Conservation (phyloP, 2,797 vertebrate species). For the Gymnoscopelus braueri region DNA sequence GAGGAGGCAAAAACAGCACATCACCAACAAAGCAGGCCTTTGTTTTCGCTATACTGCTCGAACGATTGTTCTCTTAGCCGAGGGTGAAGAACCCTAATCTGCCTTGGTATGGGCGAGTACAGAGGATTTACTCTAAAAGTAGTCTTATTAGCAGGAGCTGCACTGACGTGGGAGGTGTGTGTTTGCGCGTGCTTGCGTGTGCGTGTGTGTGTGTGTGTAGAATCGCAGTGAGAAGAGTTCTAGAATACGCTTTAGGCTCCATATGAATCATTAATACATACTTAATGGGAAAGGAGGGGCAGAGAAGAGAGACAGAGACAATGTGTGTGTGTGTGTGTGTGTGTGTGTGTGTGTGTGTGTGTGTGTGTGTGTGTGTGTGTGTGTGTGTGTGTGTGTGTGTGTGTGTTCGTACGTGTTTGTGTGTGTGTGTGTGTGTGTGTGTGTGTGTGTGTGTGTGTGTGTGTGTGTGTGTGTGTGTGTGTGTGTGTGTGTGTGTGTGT, state of each 20-base stretch:
- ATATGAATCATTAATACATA: slow-evolving; percentile 74
- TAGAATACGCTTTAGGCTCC: slow-evolving; percentile 63
- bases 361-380: no score
- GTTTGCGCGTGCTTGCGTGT: slow-evolving; percentile 10
- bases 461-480: no score
- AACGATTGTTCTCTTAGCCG: slow-evolving; percentile 71
- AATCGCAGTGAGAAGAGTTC: slow-evolving; percentile 49
- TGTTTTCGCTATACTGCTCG: slow-evolving; percentile 68
- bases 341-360: no score
- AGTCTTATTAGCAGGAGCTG: slow-evolving; percentile 80
- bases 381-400: no score
- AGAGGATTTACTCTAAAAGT: slow-evolving; percentile 78
- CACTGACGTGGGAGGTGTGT: slow-evolving; percentile 50
- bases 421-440: no score
- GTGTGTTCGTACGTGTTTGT: no score
- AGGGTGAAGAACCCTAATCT: slow-evolving; percentile 77
- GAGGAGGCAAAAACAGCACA: slow-evolving; percentile 58
- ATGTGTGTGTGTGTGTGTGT: no score
- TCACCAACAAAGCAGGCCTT: slow-evolving; percentile 70
- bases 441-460: no score
- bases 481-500: no score
- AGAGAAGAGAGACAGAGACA: slow-evolving; percentile 17
- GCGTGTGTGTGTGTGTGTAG: slow-evolving; percentile 46
- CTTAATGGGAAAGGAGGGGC: slow-evolving; percentile 71
- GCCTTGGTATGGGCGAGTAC: slow-evolving; percentile 70